These are phyloP conservation scores for Lepidotrigona ventralis DNA, from an alignment of 1,140 invertebrate species.

Conservation along the genomic window DNA sequence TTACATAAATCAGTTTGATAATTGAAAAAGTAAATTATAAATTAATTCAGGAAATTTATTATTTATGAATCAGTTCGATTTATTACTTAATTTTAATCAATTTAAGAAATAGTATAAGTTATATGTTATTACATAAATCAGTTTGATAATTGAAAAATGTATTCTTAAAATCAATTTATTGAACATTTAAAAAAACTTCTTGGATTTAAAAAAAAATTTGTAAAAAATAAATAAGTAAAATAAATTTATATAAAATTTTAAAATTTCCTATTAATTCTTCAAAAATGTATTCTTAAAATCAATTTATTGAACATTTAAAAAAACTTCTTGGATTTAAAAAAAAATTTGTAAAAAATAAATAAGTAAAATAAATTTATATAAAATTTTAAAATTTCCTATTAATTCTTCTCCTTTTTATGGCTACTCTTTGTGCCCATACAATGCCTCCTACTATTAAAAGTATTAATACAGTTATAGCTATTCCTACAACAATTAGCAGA, in stretches of 20 bases:
- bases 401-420: slow-evolving; percentile 46
- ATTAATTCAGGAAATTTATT: not conserved
- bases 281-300: not conserved
- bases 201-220: not conserved
- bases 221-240: not conserved
- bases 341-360: not conserved
- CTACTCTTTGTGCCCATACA: slow-evolving; percentile 51
- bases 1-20: not conserved
- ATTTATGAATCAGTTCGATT: not conserved
- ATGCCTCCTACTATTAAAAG: slow-evolving; percentile 62
- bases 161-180: not conserved
- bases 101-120: not conserved
- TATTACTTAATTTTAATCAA: slow-evolving; percentile 2
- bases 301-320: not conserved
- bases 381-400: slow-evolving; percentile 65
- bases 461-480: slow-evolving; percentile 42
- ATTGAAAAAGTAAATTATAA: not conserved
- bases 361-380: slow-evolving; percentile 13
- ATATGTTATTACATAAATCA: not conserved
- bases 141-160: not conserved
- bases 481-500: slow-evolving; percentile 53
- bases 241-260: slow-evolving; percentile 38
- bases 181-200: not conserved
- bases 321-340: not conserved
- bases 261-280: slow-evolving; percentile 65